phyloP scores from a whole-genome alignment of 2,797 vertebrate genomes.

The Sphaeramia orbicularis region DNA sequence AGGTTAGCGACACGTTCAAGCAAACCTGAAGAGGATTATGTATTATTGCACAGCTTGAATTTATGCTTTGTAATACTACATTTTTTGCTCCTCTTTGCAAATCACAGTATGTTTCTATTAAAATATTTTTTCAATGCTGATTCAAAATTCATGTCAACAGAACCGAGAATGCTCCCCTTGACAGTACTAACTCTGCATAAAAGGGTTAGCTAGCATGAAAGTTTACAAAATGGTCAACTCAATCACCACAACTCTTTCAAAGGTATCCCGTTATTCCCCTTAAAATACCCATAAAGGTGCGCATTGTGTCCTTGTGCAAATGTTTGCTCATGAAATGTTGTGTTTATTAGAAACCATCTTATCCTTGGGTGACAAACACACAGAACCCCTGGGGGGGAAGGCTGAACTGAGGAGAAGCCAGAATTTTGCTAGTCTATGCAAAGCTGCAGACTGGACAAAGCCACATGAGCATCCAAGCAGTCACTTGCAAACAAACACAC shows the following conservation, averaged over 20 bases:
- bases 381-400: conserved; percentile 1
- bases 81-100: background rate
- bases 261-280: background rate
- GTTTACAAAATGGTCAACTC: conserved; percentile 10
- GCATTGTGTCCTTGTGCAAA: conserved; percentile 1
- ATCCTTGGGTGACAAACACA: conserved; percentile 22
- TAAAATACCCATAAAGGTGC: conserved; percentile 12
- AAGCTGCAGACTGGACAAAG: conserved; percentile 19
- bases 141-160: conserved; percentile 4
- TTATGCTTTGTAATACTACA: conserved; percentile 10
- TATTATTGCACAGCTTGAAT: too few relatives aligned
- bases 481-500: conserved; percentile 16
- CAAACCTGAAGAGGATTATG: background rate
- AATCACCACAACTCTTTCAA: conserved; percentile 11
- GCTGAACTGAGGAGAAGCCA: background rate
- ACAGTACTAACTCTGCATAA: conserved; percentile 11
- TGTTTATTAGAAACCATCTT: conserved; percentile 27
- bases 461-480: background rate
- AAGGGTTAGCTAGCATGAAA: conserved; percentile 10
- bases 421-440: conserved; percentile 44
- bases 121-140: background rate
- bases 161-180: conserved; percentile 1
- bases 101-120: background rate
- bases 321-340: background rate
- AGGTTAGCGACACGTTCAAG: background rate